Evolutionary conservation across 1,140 invertebrate species (phyloP), one percentile per base, ranked within the genome.

Genomic region (Trypoxylus dichotomus): DNA sequence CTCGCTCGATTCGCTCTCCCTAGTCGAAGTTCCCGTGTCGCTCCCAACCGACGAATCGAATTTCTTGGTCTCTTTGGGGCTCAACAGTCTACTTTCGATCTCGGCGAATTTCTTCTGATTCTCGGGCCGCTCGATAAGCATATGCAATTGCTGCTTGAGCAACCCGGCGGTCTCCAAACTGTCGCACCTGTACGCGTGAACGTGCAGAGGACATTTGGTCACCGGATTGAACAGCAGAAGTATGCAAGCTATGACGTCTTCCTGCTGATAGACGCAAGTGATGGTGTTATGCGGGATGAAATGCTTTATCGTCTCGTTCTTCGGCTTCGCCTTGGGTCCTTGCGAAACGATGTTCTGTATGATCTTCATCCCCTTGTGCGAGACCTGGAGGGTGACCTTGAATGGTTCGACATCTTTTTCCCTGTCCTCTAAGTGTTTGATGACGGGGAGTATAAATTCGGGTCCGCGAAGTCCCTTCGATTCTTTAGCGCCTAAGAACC

Each of bases 401-500:
- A 96, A 95, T 58, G 96, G 96, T 86, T 97, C 95, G 80, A 94
- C 91, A 81, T 95, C 91, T 80, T 92, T 90, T 82, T 96, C 95
- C 79, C 94, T 91, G 83, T 95, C 92, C 78, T 97, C 90, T 77
- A 99, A 88, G 82, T 96, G 92, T 76, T 92, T 89, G 80, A 98
- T 92, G 47, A 96, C 95, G 1, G 95, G 94, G 29, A 94, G 86
- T 1, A 96, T 93, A 82, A 92, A 94, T 80, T 94, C 91, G 11
- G 91, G 88, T 71, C 96, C 95, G 13, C 96, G 89, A 78, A 98
- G 89, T 15, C 96, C 96, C 81, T 95, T 93, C 37, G 95, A 94
- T 88, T 98, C 97, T 88, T 97, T 95, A 81, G 97, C 96, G 24
- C 97, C 97, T 80, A 99, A 90, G 88, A 98, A 99, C 95, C 97